Evolutionary conservation across 2,888 invertebrate species (phyloP), one percentile per base, ranked within the genome.

Genomic region (Clusia tigrina): DNA sequence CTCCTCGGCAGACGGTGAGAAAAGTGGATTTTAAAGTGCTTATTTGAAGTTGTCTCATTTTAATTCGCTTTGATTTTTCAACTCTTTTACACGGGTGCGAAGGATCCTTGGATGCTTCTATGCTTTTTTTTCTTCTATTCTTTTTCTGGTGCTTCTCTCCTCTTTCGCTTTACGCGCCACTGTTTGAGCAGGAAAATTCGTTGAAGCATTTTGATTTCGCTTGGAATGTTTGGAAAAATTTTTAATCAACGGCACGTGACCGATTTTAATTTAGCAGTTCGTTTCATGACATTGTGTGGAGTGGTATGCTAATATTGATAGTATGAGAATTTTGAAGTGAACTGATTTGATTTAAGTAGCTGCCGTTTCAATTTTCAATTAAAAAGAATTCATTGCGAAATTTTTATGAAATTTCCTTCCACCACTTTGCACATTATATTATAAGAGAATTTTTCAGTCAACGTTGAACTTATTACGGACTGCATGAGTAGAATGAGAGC

Each of bases 181-280:
- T 32, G 32, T 32, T 32, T 2, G 20, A 2, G 48, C 22, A 9
- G 48, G 3, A 2, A 20, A 48, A 6, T 12, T 32, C 12, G 32
- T 32, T n/a, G n/a, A n/a, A n/a, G n/a, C n/a, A n/a, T n/a, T n/a
- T n/a, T n/a, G n/a, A n/a, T n/a, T n/a, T n/a, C n/a, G n/a, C n/a
- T n/a, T n/a, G n/a, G n/a, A n/a, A 18, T 48, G 18, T 3, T 48
- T 48, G 22, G 22, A 6, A 22, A 20, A 20, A 22, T 22, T 42
- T 42, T 20, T 74, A 74, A 77, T 74, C 75, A 74, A 69, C 71
- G 74, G 68, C 76, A 74, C 74, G 77, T 77, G 77, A 75, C 74
- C 71, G 72, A 69, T 74, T 77, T 74, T 67, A 69, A 75, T 75
- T 76, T 74, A n/a, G 69, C 69, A 72, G 74, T 48, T 22, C 22